These are phyloP conservation scores for Xyrichtys novacula DNA, from an alignment of 2,797 vertebrate genomes.

Conservation along the genomic window DNA sequence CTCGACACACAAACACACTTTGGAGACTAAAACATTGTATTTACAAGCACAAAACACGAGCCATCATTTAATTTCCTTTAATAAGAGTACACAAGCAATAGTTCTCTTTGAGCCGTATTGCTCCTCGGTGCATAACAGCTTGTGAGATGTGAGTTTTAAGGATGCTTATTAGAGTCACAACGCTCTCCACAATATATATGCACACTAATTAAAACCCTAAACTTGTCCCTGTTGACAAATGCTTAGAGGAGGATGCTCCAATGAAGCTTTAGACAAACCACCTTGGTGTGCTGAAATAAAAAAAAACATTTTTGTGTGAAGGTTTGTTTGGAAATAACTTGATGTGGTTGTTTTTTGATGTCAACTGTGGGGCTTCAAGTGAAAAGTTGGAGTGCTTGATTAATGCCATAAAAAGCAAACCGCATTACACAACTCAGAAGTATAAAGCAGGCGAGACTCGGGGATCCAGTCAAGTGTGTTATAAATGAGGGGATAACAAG, in stretches of 20 bases:
- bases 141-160: conserved; percentile 44
- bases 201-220: conserved; percentile 40
- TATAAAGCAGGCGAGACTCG: not conserved
- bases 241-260: conserved; percentile 8
- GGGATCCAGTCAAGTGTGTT: not conserved
- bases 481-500: conserved; percentile 14
- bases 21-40: not conserved
- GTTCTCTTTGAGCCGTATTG: conserved; percentile 39
- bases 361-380: not conserved
- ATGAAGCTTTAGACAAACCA: conserved; percentile 13
- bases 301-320: not conserved
- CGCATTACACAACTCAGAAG: not conserved
- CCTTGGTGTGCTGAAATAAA: conserved; percentile 7
- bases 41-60: conserved; percentile 13
- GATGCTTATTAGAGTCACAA: conserved; percentile 39
- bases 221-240: conserved; percentile 32
- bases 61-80: conserved; percentile 46
- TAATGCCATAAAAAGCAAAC: not conserved
- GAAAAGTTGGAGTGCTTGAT: not conserved
- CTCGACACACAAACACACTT: not conserved
- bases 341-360: not conserved
- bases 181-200: conserved; percentile 13
- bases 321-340: not conserved
- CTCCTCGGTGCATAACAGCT: conserved; percentile 37
- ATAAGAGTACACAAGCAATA: conserved; percentile 46